Conservation (phyloP, 2,113 vertebrate species). For the Gallinago undulata region DNA sequence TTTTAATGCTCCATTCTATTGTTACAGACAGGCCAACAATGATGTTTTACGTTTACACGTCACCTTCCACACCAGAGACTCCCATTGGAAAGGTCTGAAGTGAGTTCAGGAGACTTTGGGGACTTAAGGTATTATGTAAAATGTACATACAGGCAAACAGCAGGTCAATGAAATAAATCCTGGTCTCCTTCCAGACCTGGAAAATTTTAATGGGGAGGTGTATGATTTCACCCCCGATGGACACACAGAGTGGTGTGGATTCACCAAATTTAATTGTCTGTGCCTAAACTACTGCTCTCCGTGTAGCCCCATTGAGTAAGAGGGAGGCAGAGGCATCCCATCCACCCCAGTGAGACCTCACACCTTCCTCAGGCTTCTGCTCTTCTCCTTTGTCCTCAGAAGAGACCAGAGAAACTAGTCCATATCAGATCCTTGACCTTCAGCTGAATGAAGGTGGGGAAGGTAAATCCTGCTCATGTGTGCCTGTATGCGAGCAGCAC, state of each 20-base stretch:
- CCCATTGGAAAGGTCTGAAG: not conserved
- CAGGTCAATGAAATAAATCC: not conserved
- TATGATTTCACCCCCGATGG: not conserved
- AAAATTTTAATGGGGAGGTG: not conserved
- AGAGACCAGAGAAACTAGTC: not conserved
- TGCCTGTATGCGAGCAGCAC: accelerated
- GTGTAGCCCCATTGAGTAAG: not conserved
- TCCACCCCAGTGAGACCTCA: not conserved
- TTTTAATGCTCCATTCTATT: not conserved
- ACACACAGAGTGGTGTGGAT: not conserved
- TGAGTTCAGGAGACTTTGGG: not conserved
- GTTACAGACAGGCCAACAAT: not conserved
- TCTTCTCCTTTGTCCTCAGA: not conserved
- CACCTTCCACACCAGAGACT: not conserved
- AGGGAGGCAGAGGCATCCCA: not conserved
- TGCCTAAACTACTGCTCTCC: not conserved
- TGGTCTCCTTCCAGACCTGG: not conserved
- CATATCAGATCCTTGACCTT: not conserved
- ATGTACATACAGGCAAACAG: not conserved
- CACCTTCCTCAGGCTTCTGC: not conserved
- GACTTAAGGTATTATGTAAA: not conserved
- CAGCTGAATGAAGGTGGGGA: not conserved
- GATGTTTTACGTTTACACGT: not conserved
- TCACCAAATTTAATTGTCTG: not conserved
- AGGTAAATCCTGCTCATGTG: not conserved